A percentile compares a stretch with the other conserved stretches of the same genome.
Evolutionary conservation across 2,888 invertebrate genomes (phyloP).

Genomic region (Schrankia costaestrigalis): DNA sequence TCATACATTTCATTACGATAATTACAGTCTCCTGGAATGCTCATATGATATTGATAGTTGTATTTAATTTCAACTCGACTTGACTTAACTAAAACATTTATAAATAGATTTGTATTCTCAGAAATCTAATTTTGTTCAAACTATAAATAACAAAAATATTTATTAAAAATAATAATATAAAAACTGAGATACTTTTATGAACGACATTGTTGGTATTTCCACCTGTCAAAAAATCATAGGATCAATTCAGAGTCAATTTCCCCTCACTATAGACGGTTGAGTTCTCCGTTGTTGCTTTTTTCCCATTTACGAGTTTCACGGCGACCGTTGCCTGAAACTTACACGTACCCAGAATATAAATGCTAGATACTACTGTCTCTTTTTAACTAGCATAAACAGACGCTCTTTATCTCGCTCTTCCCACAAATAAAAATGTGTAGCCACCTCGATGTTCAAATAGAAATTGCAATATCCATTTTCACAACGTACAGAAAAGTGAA

Average conservation of each 20-base stretch:
- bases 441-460: constrained; percentile 71
- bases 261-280: constrained; percentile 74
- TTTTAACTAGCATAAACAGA: constrained; percentile 38
- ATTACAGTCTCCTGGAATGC: constrained; percentile 17
- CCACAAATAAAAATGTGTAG: constrained; percentile 78
- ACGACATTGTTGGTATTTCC: not conserved
- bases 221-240: constrained; percentile 20
- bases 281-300: constrained; percentile 79
- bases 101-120: too few relatives aligned
- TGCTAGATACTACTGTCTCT: constrained; percentile 60
- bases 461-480: constrained; percentile 70
- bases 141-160: too few relatives aligned
- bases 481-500: constrained; percentile 38
- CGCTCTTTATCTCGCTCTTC: constrained; percentile 54
- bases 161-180: too few relatives aligned
- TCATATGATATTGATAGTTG: constrained; percentile 11
- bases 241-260: constrained; percentile 45
- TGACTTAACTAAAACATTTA: too few relatives aligned
- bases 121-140: too few relatives aligned
- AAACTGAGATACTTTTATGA: too few relatives aligned
- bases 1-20: constrained; percentile 22
- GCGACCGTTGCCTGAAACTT: constrained; percentile 81
- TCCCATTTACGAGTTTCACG: constrained; percentile 81
- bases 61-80: too few relatives aligned
- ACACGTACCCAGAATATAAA: constrained; percentile 81